These are phyloP conservation scores for Platynereis dumerilii DNA, from an alignment of 2,888 invertebrate species.

Conservation along the genomic window DNA sequence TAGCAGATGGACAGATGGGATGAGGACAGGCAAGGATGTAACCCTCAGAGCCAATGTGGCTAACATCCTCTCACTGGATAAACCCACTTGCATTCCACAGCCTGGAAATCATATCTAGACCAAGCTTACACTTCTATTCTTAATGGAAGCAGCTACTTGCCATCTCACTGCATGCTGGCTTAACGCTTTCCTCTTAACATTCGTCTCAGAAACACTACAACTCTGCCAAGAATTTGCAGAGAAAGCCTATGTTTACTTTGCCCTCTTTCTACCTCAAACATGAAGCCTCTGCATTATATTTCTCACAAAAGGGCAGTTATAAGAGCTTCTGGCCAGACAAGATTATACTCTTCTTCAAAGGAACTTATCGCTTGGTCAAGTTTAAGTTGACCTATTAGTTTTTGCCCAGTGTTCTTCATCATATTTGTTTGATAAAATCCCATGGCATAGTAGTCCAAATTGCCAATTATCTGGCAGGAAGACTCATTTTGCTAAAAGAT, in stretches of 20 bases:
- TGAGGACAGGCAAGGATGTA: too few relatives aligned
- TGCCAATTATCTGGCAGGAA: slow-evolving; percentile 54
- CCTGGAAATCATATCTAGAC: too few relatives aligned
- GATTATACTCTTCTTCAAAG: background rate
- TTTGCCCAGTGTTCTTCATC: slow-evolving; percentile 61
- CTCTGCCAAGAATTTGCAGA: background rate
- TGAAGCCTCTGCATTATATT: background rate
- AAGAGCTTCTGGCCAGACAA: background rate
- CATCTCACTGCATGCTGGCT: too few relatives aligned
- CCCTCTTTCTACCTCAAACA: background rate
- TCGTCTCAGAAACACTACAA: too few relatives aligned
- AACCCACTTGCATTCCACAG: too few relatives aligned
- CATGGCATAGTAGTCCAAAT: slow-evolving; percentile 63
- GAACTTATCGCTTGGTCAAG: slow-evolving; percentile 67
- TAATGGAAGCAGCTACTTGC: too few relatives aligned
- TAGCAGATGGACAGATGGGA: too few relatives aligned
- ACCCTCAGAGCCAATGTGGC: too few relatives aligned
- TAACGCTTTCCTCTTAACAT: too few relatives aligned
- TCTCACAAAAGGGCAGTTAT: background rate
- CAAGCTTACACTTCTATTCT: too few relatives aligned
- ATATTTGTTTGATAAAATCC: slow-evolving; percentile 64
- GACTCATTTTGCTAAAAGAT: slow-evolving; percentile 31
- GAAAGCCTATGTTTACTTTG: background rate
- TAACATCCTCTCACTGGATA: too few relatives aligned
- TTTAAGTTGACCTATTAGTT: slow-evolving; percentile 60